Conservation (phyloP, 2,888 invertebrate species). For the Mayetiola destructor region DNA sequence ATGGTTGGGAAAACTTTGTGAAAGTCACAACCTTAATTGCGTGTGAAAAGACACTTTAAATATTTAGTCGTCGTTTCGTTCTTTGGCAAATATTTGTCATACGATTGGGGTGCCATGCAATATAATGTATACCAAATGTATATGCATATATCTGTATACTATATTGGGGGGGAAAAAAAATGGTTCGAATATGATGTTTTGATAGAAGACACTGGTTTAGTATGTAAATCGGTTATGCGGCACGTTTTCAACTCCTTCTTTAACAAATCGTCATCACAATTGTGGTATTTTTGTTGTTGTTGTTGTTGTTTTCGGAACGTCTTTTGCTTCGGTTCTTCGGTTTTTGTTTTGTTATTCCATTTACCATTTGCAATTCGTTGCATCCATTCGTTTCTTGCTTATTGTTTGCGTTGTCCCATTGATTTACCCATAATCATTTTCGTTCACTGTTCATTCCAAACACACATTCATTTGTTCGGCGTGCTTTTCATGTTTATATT, state of each 20-base stretch:
- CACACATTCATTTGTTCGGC: no score
- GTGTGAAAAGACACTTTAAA: conserved; percentile 12
- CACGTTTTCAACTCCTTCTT: conserved; percentile 7
- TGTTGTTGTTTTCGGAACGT: not conserved
- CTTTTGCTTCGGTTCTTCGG: conserved; percentile 3
- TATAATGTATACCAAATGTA: not conserved
- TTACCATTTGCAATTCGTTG: no score
- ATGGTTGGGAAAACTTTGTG: conserved; percentile 4
- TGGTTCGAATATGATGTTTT: conserved; percentile 11
- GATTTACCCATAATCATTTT: no score
- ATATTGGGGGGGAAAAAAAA: no score
- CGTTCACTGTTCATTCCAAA: no score
- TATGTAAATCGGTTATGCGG: conserved; percentile 12
- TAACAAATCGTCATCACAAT: not conserved
- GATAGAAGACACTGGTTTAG: conserved; percentile 8
- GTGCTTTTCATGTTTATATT: no score
- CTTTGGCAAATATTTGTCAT: conserved; percentile 3
- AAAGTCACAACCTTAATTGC: conserved; percentile 12
- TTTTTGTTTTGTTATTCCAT: no score
- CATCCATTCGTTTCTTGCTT: no score
- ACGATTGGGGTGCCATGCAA: not conserved
- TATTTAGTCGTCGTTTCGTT: conserved; percentile 3
- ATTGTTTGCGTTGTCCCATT: no score
- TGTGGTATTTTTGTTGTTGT: not conserved
- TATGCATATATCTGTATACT: not conserved